Evolutionary conservation across 2,888 invertebrate genomes (phyloP), one percentile per base, ranked within the genome.

Genomic region (Amphipoea oculea): DNA sequence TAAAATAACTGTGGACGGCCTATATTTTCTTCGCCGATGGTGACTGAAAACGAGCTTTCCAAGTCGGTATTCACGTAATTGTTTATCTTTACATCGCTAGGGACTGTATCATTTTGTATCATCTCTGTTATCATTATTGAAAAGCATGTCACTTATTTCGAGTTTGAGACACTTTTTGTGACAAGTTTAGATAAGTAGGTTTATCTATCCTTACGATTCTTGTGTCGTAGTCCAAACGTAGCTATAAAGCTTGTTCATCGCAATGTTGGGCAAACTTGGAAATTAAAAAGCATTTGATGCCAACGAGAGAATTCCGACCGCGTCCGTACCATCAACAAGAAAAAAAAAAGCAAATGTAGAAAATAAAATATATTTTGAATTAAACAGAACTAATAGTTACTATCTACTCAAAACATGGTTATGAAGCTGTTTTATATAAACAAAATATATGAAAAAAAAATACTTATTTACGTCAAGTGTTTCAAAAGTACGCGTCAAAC

Each of bases 301-400:
- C 29, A 65, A 68, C 66, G 71, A 85, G 87, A 79, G 74, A 76
- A 87, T 85, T 83, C 68, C 68, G 69, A 68, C 62, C 79, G 72
- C 76, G 67, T 83, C 78, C 62, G 29, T 40, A 29, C 1, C 6
- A 45, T 29, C 3, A 4, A 62, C 48, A 45, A 63, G n/a, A 72
- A 79, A 79, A 73, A 77, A 78, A 87, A 87, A 80, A 72, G 23
- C 70, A 71, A 60, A 2, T 54, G 4, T 57, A 87, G 73, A 80
- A 85, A 85, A 79, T 81, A 70, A 78, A 72, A 84, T 86, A 86
- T 88, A 87, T 85, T 83, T 84, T 67, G 78, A 79, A 81, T 69
- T 71, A 65, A 82, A 82, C 76, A 85, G 77, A 73, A 70, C 69
- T 51, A 68, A 72, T 86, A 57, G 70, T 84, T 57, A 73, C 82